Base-by-base conservation (phyloP, 2,888 invertebrate genomes). In the Tenthredo notha region DNA sequence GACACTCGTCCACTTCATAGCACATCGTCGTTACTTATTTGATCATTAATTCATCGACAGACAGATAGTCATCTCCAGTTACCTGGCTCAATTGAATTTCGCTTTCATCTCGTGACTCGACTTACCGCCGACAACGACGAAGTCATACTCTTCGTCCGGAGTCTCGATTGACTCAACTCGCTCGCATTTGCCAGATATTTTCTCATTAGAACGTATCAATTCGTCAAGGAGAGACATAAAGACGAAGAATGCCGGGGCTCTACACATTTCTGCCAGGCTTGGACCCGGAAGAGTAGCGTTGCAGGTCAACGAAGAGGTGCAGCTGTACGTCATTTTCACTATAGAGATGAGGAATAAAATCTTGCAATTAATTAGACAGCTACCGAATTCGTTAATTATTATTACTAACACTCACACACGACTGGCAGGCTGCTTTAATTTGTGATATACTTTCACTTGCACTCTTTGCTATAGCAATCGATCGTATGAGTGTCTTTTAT, bases 181-280 rank as follows among this genome's bases (percentile, higher is more conserved):
- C 25, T 67, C 67, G 67, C 67, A 67, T 67, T 18, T 33, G 29
- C 33, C 67, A 6, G 67, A 67, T 67, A 67, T 67, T 33, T 67
- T 67, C 33, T 67, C 67, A 33, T 67, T 67, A 29, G 67, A 67
- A 4, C 67, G 67, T 67, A 67, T 33, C 15, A 67, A 25, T 67
- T 33, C 25, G 33, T 67, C 67, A 5, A 67, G 67, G 7, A 67
- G 67, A 12, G 67, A 67, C 67, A 67, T 33, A 18, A 67, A 67
- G 67, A 67, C 33, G 33, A 67, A 5, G 33, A 67, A 67, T 18
- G 67, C 25, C 67, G 67, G 33, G 67, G 67, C 67, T 18, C 67
- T 7, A 33, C 67, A 67, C 33, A 67, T 67, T 67, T 67, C 33
- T 67, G 29, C 67, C 18, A 67, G 33, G 33, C 67, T 67, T 0